phyloP scores from a whole-genome alignment of 1,140 invertebrate genomes.

The Atta cephalotes region DNA sequence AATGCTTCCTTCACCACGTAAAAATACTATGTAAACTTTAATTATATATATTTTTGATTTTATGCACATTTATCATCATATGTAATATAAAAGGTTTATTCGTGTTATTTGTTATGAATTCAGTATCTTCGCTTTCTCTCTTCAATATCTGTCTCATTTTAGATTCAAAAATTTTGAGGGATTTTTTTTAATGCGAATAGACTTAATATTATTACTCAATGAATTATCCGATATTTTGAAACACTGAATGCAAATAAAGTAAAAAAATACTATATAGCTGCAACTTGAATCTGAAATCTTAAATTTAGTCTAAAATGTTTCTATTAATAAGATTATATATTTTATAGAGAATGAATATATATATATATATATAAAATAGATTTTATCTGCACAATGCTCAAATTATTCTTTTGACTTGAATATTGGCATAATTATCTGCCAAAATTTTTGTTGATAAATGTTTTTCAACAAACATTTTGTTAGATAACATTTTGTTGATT shows the following conservation, averaged over 20 bases:
- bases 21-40: not conserved
- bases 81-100: not conserved
- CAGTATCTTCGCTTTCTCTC: too few relatives aligned
- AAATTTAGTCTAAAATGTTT: not conserved
- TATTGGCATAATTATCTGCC: not conserved
- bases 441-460: not conserved
- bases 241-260: slow-evolving; percentile 12
- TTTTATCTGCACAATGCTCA: not conserved
- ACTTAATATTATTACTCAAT: not conserved
- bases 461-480: too few relatives aligned
- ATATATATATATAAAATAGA: too few relatives aligned
- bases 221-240: not conserved
- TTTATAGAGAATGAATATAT: too few relatives aligned
- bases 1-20: not conserved
- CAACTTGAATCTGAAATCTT: not conserved
- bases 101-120: too few relatives aligned
- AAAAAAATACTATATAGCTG: too few relatives aligned
- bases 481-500: too few relatives aligned
- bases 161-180: too few relatives aligned
- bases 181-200: too few relatives aligned
- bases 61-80: not conserved
- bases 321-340: not conserved
- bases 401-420: not conserved
- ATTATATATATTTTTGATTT: not conserved
- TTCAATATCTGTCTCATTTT: too few relatives aligned